A percentile compares a stretch with the other conserved stretches of the same genome.
phyloP scores from a whole-genome alignment of 2,113 vertebrate species.

The Donacobius atricapilla region DNA sequence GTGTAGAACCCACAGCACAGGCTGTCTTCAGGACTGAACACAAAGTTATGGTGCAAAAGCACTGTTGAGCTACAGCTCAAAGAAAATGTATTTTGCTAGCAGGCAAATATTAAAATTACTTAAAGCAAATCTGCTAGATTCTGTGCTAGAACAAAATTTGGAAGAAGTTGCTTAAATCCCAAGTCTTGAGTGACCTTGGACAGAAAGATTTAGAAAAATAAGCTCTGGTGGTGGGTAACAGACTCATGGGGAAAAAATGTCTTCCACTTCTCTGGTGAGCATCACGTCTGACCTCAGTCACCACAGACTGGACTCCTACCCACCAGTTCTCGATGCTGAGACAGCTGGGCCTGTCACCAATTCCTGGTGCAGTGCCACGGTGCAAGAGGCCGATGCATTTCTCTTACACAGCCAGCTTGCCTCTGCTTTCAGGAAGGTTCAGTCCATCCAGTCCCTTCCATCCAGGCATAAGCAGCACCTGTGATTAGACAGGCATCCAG shows the following conservation, averaged over 20 bases:
- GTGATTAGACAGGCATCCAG: background rate
- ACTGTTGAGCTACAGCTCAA: background rate
- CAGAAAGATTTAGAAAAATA: background rate
- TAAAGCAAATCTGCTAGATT: background rate
- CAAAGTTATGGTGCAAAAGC: background rate
- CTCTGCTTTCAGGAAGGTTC: background rate
- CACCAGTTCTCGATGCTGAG: background rate
- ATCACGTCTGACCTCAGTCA: background rate
- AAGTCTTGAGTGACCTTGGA: background rate
- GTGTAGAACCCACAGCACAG: background rate
- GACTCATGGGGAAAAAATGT: background rate
- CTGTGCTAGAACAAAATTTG: accelerated
- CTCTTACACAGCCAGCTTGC: background rate
- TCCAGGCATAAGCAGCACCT: background rate
- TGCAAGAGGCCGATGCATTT: accelerated
- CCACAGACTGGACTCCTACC: background rate
- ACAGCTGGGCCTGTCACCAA: background rate
- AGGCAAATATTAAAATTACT: background rate
- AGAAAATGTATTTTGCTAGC: background rate
- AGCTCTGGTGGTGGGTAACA: background rate
- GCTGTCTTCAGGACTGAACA: background rate
- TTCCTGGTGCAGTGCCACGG: accelerated
- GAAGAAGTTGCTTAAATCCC: background rate
- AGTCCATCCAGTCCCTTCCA: background rate
- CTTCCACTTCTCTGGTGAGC: background rate